These are phyloP conservation scores for Diuraphis noxia DNA, from an alignment of 1,140 invertebrate genomes.

Conservation along the genomic window DNA sequence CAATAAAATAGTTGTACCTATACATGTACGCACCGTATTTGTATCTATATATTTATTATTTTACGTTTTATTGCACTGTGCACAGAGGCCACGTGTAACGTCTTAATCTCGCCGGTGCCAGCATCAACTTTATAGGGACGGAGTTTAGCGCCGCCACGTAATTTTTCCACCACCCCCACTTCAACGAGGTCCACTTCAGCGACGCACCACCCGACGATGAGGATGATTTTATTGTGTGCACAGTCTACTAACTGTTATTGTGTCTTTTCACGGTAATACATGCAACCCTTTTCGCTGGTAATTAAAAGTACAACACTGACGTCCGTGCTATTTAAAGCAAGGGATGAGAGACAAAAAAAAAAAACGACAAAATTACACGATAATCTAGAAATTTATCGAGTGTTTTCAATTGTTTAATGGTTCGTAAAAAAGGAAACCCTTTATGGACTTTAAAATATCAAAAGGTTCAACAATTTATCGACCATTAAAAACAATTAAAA, in stretches of 20 bases:
- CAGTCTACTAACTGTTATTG: background rate
- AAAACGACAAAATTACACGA: background rate
- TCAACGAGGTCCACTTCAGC: background rate
- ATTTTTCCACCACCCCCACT: background rate
- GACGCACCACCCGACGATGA: background rate
- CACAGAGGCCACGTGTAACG: background rate
- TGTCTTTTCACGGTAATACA: background rate
- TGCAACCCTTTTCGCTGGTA: constrained; percentile 11
- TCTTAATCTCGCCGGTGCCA: constrained; percentile 24
- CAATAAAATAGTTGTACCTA: constrained; percentile 18
- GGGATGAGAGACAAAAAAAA: background rate
- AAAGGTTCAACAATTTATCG: constrained; percentile 34
- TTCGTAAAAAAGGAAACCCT: constrained; percentile 7
- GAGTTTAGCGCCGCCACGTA: background rate
- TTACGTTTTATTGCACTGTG: background rate
- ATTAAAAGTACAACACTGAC: constrained; percentile 10
- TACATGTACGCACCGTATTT: background rate
- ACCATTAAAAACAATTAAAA: constrained; percentile 41
- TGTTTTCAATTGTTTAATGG: constrained; percentile 44
- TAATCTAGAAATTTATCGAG: constrained; percentile 32
- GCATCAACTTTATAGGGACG: background rate
- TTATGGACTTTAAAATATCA: constrained; percentile 36
- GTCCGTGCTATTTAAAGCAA: background rate
- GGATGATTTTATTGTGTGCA: background rate
- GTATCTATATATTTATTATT: background rate